phyloP scores from a whole-genome alignment of 2,888 invertebrate genomes.

The Uloborus plumipes region DNA sequence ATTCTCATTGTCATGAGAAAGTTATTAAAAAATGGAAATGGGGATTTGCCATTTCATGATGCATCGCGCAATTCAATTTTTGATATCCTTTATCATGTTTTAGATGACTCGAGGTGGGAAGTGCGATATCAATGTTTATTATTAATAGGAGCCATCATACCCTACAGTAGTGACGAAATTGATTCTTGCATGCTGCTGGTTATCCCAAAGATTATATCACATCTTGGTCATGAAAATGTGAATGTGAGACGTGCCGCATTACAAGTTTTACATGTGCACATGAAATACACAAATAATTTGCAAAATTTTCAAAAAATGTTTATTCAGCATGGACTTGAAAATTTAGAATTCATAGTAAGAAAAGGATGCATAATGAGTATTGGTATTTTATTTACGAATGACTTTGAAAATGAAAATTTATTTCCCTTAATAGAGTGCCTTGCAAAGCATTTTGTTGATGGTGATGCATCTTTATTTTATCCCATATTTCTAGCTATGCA shows the following conservation, averaged over 20 bases:
- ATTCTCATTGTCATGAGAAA: slow-evolving; percentile 58
- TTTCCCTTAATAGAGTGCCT: slow-evolving; percentile 66
- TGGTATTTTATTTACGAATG: slow-evolving; percentile 72
- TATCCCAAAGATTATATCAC: slow-evolving; percentile 80
- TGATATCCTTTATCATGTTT: slow-evolving; percentile 71
- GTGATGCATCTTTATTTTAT: slow-evolving; percentile 68
- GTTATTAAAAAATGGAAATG: slow-evolving; percentile 50
- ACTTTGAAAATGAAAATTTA: slow-evolving; percentile 71
- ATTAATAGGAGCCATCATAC: slow-evolving; percentile 83
- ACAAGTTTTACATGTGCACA: slow-evolving; percentile 73
- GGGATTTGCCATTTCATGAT: slow-evolving; percentile 62
- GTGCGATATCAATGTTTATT: slow-evolving; percentile 75
- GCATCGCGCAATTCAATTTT: slow-evolving; percentile 68
- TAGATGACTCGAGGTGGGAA: slow-evolving; percentile 73
- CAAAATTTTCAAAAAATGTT: slow-evolving; percentile 71
- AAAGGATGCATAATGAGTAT: slow-evolving; percentile 72
- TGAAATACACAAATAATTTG: slow-evolving; percentile 72
- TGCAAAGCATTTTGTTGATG: slow-evolving; percentile 67
- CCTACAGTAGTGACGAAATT: slow-evolving; percentile 79
- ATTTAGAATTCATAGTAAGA: slow-evolving; percentile 69
- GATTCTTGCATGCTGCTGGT: slow-evolving; percentile 78
- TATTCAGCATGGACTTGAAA: slow-evolving; percentile 72
- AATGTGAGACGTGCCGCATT: slow-evolving; percentile 71
- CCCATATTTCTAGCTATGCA: slow-evolving; percentile 70
- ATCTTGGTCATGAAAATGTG: slow-evolving; percentile 77